Evolutionary conservation across 2,888 invertebrate species (phyloP).

Genomic region (Crepidodera aurea): DNA sequence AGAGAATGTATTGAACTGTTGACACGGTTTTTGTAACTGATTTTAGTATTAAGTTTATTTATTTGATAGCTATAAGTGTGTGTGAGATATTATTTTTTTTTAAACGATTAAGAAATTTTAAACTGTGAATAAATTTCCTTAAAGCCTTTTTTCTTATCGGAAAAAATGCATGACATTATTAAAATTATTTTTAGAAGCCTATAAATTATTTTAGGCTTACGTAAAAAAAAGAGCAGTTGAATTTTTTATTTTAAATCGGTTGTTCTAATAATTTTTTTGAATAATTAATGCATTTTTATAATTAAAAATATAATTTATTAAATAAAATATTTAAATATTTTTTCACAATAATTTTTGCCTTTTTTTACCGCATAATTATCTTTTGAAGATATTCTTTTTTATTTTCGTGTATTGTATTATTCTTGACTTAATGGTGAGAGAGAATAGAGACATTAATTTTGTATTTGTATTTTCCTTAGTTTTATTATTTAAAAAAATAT

Average conservation of each 20-base stretch:
- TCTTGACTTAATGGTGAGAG: constrained; percentile 5
- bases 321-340: too few relatives aligned
- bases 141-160: too few relatives aligned
- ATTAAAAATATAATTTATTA: too few relatives aligned
- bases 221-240: too few relatives aligned
- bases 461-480: background rate
- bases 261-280: too few relatives aligned
- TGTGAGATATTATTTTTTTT: constrained; percentile 20
- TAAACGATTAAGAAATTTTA: background rate
- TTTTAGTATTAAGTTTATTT: constrained; percentile 42
- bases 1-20: constrained; percentile 42
- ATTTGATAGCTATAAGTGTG: constrained; percentile 37
- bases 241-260: background rate
- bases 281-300: too few relatives aligned
- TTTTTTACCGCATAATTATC: too few relatives aligned
- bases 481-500: background rate
- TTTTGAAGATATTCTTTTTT: too few relatives aligned
- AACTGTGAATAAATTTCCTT: background rate
- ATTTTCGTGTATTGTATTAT: constrained; percentile 1
- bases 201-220: too few relatives aligned
- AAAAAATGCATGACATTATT: background rate
- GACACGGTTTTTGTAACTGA: constrained; percentile 34
- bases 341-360: too few relatives aligned
- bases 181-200: background rate
- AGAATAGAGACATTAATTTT: constrained; percentile 17